Evolutionary conservation across 1,140 invertebrate species (phyloP).

Genomic region (Colletes latitarsis): DNA sequence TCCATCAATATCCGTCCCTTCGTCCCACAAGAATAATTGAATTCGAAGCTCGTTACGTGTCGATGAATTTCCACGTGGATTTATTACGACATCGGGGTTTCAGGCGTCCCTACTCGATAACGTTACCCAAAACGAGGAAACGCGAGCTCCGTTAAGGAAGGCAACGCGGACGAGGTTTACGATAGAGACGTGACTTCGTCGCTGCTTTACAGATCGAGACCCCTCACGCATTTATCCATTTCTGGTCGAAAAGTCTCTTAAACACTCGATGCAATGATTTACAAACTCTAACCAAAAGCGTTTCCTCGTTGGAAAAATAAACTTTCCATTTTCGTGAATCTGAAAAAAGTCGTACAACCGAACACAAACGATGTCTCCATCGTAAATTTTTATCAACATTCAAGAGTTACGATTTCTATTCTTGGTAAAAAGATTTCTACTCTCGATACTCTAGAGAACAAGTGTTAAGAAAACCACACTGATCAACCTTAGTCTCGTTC

Average conservation of each 20-base stretch:
- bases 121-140: background rate
- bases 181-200: constrained; percentile 1
- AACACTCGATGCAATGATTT: background rate
- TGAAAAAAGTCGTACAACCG: too few species aligned
- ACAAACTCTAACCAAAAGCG: too few species aligned
- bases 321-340: too few species aligned
- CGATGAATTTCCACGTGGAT: constrained; percentile 25
- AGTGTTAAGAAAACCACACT: too few species aligned
- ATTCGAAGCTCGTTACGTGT: constrained; percentile 17
- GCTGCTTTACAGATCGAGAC: background rate
- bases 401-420: too few species aligned
- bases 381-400: too few species aligned
- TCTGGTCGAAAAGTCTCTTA: background rate
- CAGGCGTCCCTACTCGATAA: background rate
- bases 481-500: background rate
- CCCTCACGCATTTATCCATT: background rate
- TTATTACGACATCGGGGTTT: background rate
- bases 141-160: background rate
- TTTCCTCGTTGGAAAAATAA: too few species aligned
- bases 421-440: too few species aligned
- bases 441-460: too few species aligned
- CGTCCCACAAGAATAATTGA: constrained; percentile 8
- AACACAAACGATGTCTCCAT: too few species aligned
- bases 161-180: background rate
- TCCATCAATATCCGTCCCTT: constrained; percentile 12